phyloP scores from a whole-genome alignment of 2,797 vertebrate genomes.

The Euphonia xanthogaster region DNA sequence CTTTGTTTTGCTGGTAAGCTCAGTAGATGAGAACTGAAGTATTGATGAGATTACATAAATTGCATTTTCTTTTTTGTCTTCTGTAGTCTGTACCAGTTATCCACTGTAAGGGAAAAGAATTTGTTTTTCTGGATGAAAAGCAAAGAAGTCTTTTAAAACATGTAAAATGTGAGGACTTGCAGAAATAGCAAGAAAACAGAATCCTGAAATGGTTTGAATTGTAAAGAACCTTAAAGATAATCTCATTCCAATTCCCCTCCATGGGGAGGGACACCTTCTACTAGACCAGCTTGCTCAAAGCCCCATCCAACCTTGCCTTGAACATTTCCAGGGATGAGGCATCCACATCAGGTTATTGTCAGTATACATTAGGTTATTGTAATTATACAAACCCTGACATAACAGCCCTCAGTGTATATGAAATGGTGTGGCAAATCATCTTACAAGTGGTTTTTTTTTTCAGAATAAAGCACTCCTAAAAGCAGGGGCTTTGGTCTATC shows the following conservation, averaged over 20 bases:
- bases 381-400: not conserved
- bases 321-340: not conserved
- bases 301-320: not conserved
- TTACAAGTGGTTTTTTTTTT: not conserved
- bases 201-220: not conserved
- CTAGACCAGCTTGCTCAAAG: fast-evolving
- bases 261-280: not conserved
- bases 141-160: not conserved
- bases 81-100: not conserved
- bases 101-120: not conserved
- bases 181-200: not conserved
- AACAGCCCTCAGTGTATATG: not conserved
- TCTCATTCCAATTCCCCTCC: not conserved
- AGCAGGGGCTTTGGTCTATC: not conserved
- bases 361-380: not conserved
- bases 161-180: not conserved
- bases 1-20: not conserved
- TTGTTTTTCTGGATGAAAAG: not conserved
- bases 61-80: not conserved
- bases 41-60: not conserved
- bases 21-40: not conserved
- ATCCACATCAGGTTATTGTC: not conserved
- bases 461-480: not conserved
- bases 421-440: not conserved
- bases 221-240: not conserved